Percentiles rank a stretch among this genome's conserved stretches.
Conservation (phyloP, 35 echinoderm and acorn worm genomes). For the Stichopus chloronotus region DNA sequence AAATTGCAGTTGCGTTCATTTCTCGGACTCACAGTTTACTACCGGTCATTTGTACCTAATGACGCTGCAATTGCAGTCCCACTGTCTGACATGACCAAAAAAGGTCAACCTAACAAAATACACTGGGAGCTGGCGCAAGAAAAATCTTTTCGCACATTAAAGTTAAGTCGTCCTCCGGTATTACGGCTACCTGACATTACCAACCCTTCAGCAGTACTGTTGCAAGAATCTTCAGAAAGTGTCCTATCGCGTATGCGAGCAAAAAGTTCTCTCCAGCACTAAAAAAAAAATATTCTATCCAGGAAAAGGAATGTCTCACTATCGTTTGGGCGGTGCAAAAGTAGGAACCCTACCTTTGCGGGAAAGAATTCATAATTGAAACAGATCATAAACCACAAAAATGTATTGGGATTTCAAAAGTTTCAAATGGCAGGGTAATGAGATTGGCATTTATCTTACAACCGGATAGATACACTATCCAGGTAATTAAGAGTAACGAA, state of each 20-base stretch:
- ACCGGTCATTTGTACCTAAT: conserved; percentile 49
- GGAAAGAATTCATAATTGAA: conserved; percentile 19
- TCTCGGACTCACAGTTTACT: conserved; percentile 48
- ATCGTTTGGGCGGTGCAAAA: not conserved
- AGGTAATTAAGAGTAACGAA: not conserved
- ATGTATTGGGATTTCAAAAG: not conserved
- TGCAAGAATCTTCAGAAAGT: not conserved
- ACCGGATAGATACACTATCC: not conserved
- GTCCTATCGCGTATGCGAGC: conserved; percentile 12
- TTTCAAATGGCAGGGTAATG: not conserved
- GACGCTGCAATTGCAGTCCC: conserved; percentile 48
- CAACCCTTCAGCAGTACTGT: not conserved
- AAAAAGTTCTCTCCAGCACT: not conserved
- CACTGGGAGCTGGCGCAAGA: conserved; percentile 62
- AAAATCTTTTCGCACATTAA: conserved; percentile 55
- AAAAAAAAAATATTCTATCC: not conserved
- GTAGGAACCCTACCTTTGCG: not conserved
- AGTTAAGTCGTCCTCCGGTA: conserved; percentile 49
- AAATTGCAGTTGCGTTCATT: conserved; percentile 46
- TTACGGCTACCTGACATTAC: conserved; percentile 46
- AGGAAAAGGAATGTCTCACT: not conserved
- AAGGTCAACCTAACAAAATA: conserved; percentile 17
- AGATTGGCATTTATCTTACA: not conserved
- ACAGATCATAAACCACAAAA: not conserved
- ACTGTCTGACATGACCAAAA: conserved; percentile 39